Conservation (phyloP, 1,140 invertebrate species). For the Pogonomyrmex barbatus region DNA sequence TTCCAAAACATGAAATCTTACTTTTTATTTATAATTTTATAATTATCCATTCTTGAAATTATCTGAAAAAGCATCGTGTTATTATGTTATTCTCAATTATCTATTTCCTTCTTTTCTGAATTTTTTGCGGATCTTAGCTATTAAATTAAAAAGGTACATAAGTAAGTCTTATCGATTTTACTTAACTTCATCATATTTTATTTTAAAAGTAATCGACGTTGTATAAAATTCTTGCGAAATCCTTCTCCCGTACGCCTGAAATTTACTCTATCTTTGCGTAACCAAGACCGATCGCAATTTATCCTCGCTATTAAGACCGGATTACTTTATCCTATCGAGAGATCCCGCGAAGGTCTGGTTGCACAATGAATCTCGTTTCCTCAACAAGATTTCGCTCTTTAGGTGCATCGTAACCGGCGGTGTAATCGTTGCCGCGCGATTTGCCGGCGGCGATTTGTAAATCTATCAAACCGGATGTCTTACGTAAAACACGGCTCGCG, state of each 20-base stretch:
- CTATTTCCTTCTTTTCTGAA: background rate
- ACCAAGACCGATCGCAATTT: conserved; percentile 15
- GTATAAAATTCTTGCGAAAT: background rate
- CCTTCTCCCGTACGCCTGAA: background rate
- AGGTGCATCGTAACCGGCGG: background rate
- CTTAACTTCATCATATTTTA: background rate
- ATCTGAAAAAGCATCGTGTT: background rate
- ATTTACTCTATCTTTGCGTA: background rate
- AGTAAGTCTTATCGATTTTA: background rate
- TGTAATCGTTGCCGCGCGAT: conserved; percentile 34
- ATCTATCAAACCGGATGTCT: conserved; percentile 69
- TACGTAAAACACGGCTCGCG: conserved; percentile 61
- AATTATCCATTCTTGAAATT: background rate
- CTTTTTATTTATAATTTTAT: background rate
- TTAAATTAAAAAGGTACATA: background rate
- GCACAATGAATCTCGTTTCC: conserved; percentile 34
- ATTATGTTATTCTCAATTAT: background rate
- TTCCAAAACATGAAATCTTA: too few species aligned
- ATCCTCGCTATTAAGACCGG: background rate
- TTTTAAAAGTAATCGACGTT: background rate
- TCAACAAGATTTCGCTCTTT: conserved; percentile 45
- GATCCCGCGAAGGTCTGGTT: conserved; percentile 16
- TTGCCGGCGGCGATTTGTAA: conserved; percentile 34
- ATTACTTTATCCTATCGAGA: conserved; percentile 21
- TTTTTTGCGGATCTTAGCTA: background rate